Percentiles rank a stretch among this genome's conserved stretches.
Conservation (phyloP, 1,140 invertebrate genomes). For the Eulimnadia texana region DNA sequence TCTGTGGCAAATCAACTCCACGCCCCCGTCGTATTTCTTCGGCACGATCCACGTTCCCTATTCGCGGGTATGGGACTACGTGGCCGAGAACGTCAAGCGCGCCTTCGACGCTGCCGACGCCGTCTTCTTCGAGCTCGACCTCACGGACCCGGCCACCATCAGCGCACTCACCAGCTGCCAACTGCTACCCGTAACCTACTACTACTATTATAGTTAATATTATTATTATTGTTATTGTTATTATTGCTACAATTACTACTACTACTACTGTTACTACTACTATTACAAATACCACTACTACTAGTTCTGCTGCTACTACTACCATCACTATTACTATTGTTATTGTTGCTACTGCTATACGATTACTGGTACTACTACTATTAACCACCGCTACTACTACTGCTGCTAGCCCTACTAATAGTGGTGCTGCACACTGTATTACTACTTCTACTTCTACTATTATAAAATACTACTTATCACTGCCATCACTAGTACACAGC, state of each 20-base stretch:
- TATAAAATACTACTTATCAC: not conserved
- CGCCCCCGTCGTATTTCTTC: conserved; percentile 40
- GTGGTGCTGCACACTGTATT: not conserved
- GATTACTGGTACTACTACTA: no score
- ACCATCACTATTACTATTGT: no score
- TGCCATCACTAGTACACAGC: not conserved
- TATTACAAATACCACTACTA: not conserved
- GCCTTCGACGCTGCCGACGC: conserved; percentile 34
- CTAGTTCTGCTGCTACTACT: not conserved
- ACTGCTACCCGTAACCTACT: conserved; percentile 30
- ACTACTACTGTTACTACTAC: not conserved
- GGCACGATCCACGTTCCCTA: conserved; percentile 45
- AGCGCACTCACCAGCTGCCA: conserved; percentile 35
- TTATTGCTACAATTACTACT: no score
- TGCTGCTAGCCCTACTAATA: not conserved
- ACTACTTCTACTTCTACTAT: not conserved
- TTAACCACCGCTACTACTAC: not conserved
- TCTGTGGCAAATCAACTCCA: conserved; percentile 24
- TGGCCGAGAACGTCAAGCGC: conserved; percentile 36
- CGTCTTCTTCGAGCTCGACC: conserved; percentile 40
- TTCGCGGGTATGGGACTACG: conserved; percentile 39
- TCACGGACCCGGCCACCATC: conserved; percentile 35
- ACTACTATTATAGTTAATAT: not conserved
- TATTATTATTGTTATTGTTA: no score
- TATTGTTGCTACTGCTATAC: no score